Conservation (phyloP, 2,113 vertebrate species). For the Eclectus roratus region DNA sequence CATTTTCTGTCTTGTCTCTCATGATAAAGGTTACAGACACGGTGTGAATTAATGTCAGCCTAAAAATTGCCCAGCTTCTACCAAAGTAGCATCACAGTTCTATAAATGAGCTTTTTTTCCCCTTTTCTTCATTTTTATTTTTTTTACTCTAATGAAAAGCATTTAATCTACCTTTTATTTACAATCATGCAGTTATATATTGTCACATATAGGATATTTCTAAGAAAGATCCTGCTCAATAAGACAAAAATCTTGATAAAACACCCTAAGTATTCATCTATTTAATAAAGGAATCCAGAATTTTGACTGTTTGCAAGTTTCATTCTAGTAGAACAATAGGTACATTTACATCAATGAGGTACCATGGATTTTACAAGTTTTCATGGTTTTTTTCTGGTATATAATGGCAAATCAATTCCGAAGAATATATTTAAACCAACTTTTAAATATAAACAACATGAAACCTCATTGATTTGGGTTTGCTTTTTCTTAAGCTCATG, state of each 20-base stretch:
- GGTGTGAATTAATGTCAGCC: not conserved
- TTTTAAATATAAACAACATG: not conserved
- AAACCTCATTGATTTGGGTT: not conserved
- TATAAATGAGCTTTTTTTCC: not conserved
- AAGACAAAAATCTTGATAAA: not conserved
- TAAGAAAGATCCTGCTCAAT: not conserved
- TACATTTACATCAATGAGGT: not conserved
- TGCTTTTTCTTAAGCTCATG: rapidly evolving
- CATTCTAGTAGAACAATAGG: not conserved
- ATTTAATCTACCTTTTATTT: not conserved
- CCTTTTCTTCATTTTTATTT: not conserved
- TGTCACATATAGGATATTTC: not conserved
- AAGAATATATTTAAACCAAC: not conserved
- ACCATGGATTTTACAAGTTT: not conserved
- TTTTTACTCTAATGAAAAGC: not conserved
- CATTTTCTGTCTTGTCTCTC: constrained; percentile 29
- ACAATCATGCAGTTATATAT: not conserved
- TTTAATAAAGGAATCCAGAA: not conserved
- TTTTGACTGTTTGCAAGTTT: not conserved
- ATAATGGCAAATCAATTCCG: not conserved
- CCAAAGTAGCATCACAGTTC: not conserved
- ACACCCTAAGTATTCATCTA: not conserved
- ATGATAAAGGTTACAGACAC: not conserved
- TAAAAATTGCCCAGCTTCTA: not conserved
- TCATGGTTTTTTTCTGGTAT: not conserved